These are phyloP conservation scores for Drosophila lacicola DNA, from an alignment of 2,888 invertebrate genomes.

Conservation along the genomic window DNA sequence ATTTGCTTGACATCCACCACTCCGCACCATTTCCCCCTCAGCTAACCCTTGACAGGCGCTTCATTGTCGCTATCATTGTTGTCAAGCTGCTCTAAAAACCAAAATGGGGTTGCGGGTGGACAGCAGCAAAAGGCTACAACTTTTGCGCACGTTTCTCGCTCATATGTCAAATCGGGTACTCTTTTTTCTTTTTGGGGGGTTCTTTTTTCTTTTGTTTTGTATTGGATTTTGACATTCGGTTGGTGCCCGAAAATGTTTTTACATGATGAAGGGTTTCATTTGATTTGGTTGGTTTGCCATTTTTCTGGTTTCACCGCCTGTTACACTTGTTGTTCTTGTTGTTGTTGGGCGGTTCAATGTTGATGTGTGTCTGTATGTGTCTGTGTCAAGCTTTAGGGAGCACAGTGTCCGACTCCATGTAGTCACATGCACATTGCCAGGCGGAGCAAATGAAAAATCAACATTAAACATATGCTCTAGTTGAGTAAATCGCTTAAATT, in stretches of 20 bases:
- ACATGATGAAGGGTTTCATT: slow-evolving; percentile 77
- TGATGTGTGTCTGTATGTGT: slow-evolving; percentile 3
- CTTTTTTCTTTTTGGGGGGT: not conserved
- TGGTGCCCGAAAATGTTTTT: slow-evolving; percentile 59
- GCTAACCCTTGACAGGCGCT: slow-evolving; percentile 19
- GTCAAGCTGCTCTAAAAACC: slow-evolving; percentile 30
- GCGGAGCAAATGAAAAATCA: slow-evolving; percentile 68
- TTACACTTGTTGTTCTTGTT: slow-evolving; percentile 46
- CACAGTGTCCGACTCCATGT: slow-evolving; percentile 16
- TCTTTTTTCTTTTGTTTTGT: slow-evolving; percentile 7
- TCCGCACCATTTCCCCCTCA: not conserved
- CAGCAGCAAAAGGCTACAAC: slow-evolving; percentile 20
- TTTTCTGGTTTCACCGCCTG: slow-evolving; percentile 73
- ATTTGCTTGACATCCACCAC: slow-evolving; percentile 37
- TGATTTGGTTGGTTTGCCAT: slow-evolving; percentile 73
- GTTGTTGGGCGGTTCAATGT: slow-evolving; percentile 1
- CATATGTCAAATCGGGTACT: slow-evolving; percentile 41
- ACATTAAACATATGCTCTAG: slow-evolving; percentile 69
- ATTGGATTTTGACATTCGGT: slow-evolving; percentile 50
- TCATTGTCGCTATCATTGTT: slow-evolving; percentile 56
- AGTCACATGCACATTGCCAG: slow-evolving; percentile 16
- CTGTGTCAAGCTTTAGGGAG: slow-evolving; percentile 19
- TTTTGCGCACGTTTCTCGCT: slow-evolving; percentile 36
- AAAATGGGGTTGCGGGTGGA: not conserved
- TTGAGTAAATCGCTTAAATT: slow-evolving; percentile 63